A percentile compares a stretch with the other conserved stretches of the same genome.
Evolutionary conservation across 2,113 vertebrate species (phyloP).

Genomic region (Pygoscelis antarcticus): DNA sequence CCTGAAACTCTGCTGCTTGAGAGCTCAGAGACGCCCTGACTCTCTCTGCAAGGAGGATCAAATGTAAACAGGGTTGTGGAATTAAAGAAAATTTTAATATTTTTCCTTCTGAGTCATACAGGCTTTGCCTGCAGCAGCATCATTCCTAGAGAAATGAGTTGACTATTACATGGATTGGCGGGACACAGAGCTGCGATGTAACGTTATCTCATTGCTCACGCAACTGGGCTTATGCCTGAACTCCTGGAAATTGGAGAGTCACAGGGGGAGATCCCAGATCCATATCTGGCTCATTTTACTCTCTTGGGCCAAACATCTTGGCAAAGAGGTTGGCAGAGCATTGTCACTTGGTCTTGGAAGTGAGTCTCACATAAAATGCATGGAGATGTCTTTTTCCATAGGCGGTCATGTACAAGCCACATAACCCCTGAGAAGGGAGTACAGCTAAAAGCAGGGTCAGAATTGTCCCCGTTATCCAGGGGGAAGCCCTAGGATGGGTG

Average conservation of each 20-base stretch:
- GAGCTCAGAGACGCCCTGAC: background rate
- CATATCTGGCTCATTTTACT: background rate
- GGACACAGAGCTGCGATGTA: background rate
- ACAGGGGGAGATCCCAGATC: background rate
- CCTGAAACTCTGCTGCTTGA: background rate
- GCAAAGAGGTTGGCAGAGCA: background rate
- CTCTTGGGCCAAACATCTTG: background rate
- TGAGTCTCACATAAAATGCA: background rate
- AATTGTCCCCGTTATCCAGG: background rate
- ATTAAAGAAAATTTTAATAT: background rate
- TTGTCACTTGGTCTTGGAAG: background rate
- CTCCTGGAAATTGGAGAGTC: background rate
- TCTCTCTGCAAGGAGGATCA: background rate
- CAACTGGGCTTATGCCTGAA: background rate
- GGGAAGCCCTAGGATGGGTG: background rate
- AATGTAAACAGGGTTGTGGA: background rate
- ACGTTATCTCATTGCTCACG: background rate
- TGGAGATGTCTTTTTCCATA: background rate
- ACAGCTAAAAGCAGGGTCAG: background rate
- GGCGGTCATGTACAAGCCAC: background rate
- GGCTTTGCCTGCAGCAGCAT: background rate
- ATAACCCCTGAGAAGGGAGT: background rate
- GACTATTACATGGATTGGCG: background rate
- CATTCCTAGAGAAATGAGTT: background rate
- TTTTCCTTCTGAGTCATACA: conserved; percentile 28